Evolutionary conservation across 37 sponge, comb jelly and placozoan species (phyloP), one percentile per base, ranked within the genome.

Genomic region (Diacarnus erythraeanus): DNA sequence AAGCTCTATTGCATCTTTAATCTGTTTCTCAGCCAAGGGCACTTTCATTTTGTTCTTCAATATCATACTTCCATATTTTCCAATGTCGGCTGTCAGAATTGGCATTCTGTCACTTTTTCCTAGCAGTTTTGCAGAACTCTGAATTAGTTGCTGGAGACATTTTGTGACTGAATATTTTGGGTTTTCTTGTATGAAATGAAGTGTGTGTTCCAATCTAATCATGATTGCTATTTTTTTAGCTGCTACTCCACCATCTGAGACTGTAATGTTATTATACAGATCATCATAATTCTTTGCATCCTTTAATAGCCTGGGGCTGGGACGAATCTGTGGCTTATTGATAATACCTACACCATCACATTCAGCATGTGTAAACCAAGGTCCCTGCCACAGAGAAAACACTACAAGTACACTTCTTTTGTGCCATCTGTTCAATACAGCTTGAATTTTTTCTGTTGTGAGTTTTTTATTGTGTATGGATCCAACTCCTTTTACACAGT

Each of bases 11-110:
- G 42, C 38, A 38, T 38, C 38, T 23, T 39, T 71, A 35, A 34
- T 3, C 31, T 66, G 34, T 2, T 66, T 66, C n/a, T n/a, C n/a
- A n/a, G n/a, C n/a, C 34, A 21, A 8, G 20, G 67, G 18, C 1
- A 34, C 31, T 30, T 20, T 34, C 25, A 33, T 35, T 20, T 29
- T 1, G 2, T 29, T 20, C 6, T n/a, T 27, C 33, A 43, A 15
- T 1, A 57, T 47, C 17, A 21, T 57, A 74, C 75, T 74, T 21
- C 58, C 58, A 54, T 56, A 74, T 23, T 29, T 42, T 18, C 75
- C 75, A 10, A 74, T 42, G 26, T 74, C 75, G 12, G 57, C 57
- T 26, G 75, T 51, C 31, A 74, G 57, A 22, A 74, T 35, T 35
- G 67, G 35, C 34, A 35, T 9, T 2, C 4, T 47, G 12, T 47